Evolutionary conservation across 2,797 vertebrate genomes (phyloP).

Genomic region (Phyllotis vaccarum): DNA sequence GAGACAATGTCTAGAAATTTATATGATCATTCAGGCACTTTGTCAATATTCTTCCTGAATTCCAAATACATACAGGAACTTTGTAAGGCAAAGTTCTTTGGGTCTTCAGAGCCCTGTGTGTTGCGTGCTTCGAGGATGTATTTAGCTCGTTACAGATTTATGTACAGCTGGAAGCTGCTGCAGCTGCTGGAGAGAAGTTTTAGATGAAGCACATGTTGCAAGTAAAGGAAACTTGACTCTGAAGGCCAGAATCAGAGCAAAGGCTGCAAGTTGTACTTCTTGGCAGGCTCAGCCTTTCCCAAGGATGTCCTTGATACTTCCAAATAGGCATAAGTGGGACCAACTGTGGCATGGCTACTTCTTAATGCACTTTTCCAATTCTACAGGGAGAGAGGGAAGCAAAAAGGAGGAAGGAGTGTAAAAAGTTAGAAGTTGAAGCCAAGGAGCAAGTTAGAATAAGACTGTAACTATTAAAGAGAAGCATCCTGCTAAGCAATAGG

Average conservation of each 20-base stretch:
- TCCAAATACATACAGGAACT: not conserved
- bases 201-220: not conserved
- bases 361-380: not conserved
- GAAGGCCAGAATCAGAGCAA: not conserved
- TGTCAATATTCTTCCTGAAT: not conserved
- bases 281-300: not conserved
- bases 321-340: not conserved
- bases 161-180: not conserved
- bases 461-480: not conserved
- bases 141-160: not conserved
- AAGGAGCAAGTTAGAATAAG: not conserved
- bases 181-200: not conserved
- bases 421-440: not conserved
- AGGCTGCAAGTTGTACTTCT: too few relatives aligned
- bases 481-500: not conserved
- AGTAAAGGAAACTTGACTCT: not conserved
- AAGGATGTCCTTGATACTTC: not conserved
- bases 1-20: not conserved
- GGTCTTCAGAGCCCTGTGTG: not conserved
- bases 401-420: not conserved
- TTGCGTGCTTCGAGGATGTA: not conserved
- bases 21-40: not conserved
- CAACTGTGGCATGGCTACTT: not conserved
- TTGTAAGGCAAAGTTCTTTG: not conserved
- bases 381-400: not conserved